These are phyloP conservation scores for Apeltes quadracus DNA, from an alignment of 2,113 vertebrate genomes.

Conservation along the genomic window DNA sequence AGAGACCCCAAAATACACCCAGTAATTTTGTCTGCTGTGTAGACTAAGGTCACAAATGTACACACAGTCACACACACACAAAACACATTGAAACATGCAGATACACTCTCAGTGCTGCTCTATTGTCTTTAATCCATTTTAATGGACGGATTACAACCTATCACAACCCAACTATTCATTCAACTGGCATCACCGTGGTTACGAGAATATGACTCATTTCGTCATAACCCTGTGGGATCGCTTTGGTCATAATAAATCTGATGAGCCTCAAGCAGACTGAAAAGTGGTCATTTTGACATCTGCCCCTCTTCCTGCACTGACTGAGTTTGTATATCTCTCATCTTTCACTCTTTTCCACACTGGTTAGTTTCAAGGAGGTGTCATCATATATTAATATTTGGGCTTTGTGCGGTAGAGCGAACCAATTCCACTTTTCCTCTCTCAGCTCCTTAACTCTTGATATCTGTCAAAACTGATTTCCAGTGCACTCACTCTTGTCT, in stretches of 20 bases:
- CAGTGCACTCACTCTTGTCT: neutral
- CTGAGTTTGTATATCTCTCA: neutral
- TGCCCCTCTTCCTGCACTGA: conserved; percentile 26
- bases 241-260: conserved; percentile 65
- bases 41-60: conserved; percentile 55
- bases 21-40: conserved; percentile 46
- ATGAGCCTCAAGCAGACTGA: conserved; percentile 63
- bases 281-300: conserved; percentile 59
- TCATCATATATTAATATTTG: neutral
- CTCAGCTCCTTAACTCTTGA: neutral
- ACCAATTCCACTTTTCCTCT: neutral
- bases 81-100: conserved; percentile 30
- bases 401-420: neutral
- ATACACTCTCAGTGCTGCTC: conserved; percentile 54
- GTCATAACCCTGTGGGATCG: conserved; percentile 49
- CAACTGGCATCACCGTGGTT: conserved; percentile 66
- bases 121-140: conserved; percentile 78
- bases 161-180: conserved; percentile 61
- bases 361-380: conserved; percentile 29
- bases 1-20: conserved; percentile 24
- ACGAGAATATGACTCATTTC: conserved; percentile 65
- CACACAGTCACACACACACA: conserved; percentile 24
- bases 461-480: neutral
- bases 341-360: neutral
- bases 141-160: conserved; percentile 77